Percentiles rank a stretch among this genome's conserved stretches.
Evolutionary conservation across 2,113 vertebrate genomes (phyloP).

Genomic region (Neodon shergylaensis): DNA sequence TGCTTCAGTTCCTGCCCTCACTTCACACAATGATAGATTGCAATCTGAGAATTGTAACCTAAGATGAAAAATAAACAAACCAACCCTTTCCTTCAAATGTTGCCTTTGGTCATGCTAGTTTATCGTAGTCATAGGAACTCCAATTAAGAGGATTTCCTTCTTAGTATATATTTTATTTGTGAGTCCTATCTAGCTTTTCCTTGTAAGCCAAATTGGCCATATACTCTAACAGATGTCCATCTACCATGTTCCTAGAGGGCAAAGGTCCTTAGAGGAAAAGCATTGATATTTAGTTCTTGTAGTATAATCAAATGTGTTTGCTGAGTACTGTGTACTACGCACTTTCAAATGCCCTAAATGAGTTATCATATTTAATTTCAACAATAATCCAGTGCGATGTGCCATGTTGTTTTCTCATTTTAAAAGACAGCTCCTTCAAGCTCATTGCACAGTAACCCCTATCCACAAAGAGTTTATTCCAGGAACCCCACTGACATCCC

Average conservation of each 20-base stretch:
- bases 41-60: neutral
- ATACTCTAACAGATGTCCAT: neutral
- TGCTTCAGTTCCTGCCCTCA: neutral
- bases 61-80: neutral
- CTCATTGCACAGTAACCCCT: neutral
- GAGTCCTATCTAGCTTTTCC: neutral
- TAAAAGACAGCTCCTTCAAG: neutral
- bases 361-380: constrained; percentile 34
- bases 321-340: neutral
- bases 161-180: neutral
- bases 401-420: neutral
- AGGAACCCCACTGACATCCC: neutral
- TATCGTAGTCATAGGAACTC: neutral
- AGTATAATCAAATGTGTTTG: constrained; percentile 33
- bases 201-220: neutral
- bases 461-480: neutral
- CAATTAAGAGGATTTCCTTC: neutral
- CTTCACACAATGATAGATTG: neutral
- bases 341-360: constrained; percentile 4
- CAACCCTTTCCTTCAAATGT: neutral
- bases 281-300: neutral
- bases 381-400: neutral
- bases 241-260: neutral
- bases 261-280: neutral
- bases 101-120: neutral